Base-by-base conservation (phyloP, 2,888 invertebrate species). In the Thumatha senex region DNA sequence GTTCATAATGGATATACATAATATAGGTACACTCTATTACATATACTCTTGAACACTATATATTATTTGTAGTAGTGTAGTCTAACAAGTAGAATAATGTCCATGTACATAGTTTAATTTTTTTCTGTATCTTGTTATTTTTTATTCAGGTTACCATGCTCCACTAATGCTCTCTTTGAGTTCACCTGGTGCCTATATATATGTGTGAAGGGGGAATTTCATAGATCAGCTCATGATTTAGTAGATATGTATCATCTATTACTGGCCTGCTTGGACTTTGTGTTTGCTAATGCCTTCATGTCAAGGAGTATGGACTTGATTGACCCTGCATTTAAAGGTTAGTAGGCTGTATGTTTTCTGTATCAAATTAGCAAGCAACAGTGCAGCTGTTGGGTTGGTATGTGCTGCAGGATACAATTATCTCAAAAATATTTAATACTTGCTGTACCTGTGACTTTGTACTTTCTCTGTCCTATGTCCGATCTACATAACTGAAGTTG, bases 181-280 rank as follows among this genome's bases (percentile, higher is more conserved):
- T 97, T 98, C 77, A 96, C 96, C 67, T 99, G 99, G 99, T 96
- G 96, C 45, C 88, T 99, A 52, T 99, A 97, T 86, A 94, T 98
- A 33, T 96, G 96, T 80, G 95, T 97, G 11, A 97, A 97, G 89
- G 96, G 96, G 44, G 96, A 97, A 76, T 96, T 97, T 75, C 95
- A 96, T 38, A 95, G 95, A 47, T 96, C 97, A 24, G 96, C 96
- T 42, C 96, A 98, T 78, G 99, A 99, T 84, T 91, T 99, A 50
- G 98, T 99, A 1, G 98, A 97, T 78, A 98, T 98, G 60, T 98
- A 96, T 78, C 98, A 99, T 85, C 92, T 99, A 42, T 87, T 99
- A 43, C 91, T 98, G 51, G 97, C 97, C 52, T 97, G 98, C 80
- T 93, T 98, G 63, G 99, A 99, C 92, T 94, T 97, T 78, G 94